Evolutionary conservation across 2,888 invertebrate species (phyloP).

Genomic region (Coecobrya sp.): DNA sequence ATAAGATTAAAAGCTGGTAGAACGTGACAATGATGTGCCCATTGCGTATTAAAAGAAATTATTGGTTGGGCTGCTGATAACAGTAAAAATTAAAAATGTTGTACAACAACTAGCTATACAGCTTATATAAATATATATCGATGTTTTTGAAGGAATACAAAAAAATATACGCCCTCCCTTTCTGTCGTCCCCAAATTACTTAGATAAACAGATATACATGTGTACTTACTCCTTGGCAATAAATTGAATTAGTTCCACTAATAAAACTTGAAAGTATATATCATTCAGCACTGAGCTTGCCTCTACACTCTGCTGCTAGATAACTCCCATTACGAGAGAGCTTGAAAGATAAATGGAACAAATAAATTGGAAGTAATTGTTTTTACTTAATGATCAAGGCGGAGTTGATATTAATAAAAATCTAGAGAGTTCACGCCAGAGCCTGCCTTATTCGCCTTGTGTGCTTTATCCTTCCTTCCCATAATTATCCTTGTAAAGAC

Average conservation of each 20-base stretch:
- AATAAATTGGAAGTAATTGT: constrained; percentile 42
- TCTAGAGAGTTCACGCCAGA: neutral
- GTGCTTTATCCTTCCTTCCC: neutral
- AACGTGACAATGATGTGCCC: constrained; percentile 29
- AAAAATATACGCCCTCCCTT: neutral
- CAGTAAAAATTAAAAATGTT: neutral
- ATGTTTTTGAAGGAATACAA: neutral
- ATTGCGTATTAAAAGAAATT: neutral
- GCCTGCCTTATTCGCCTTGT: neutral
- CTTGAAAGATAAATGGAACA: constrained; percentile 18
- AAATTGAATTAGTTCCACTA: constrained; percentile 20
- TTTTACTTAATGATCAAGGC: constrained; percentile 59
- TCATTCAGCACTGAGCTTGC: neutral
- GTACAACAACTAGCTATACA: neutral
- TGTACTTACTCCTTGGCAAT: neutral
- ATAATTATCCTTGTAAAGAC: neutral
- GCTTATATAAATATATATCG: neutral
- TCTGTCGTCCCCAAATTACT: constrained; percentile 11
- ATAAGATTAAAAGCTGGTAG: constrained; percentile 54
- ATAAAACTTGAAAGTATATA: constrained; percentile 1
- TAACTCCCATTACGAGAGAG: neutral
- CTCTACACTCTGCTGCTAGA: neutral
- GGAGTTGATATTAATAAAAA: constrained; percentile 36
- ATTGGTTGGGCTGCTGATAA: neutral
- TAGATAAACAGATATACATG: no score